Evolutionary conservation across 2,113 vertebrate species (phyloP), one percentile per base, ranked within the genome.

Genomic region (Oreochromis spilurus): DNA sequence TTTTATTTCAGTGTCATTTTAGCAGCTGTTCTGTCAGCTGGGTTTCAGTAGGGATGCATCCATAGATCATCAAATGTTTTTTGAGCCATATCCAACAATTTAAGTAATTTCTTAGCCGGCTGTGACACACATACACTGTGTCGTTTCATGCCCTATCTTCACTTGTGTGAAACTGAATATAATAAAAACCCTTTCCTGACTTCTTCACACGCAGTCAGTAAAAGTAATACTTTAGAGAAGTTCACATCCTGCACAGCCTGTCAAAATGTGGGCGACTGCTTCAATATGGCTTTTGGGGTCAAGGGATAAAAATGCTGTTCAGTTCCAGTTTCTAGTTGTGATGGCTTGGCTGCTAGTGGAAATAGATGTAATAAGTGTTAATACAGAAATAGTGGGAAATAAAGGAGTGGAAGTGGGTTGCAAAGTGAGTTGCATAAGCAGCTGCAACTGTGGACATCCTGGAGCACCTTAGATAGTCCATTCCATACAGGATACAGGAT

Each of bases 31-130:
- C 62, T 67, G 19, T 67, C 62, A 67, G 19, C 62, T 40, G 62
- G 6, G 19, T 67, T 67, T 21, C 62, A 40, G 34, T 40, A 0
- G 62, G 11, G 62, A 67, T 67, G 19, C 62, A 40, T 21, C 6
- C 19, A 38, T 67, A 67, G 19, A 21, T 67, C 1, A 0, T 67
- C 19, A 67, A 36, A n/a, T 62, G 9, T 36, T 0, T 62, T 36
- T 62, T n/a, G 4, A 65, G 4, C 34, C 11, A 8, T 67, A 67
- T 67, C 62, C 1, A 1, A 67, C 11, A 67, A 8, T 38, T 13
- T 67, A 67, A 40, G 0, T 13, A 40, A 40, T 67, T 67, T 38
- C 11, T 38, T n/a, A 65, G 60, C 17, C 10, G 0, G 31, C 12
- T 65, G 31, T 65, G 31, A 38, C 17, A 3, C 57, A 60, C 17